A percentile compares a stretch with the other conserved stretches of the same genome.
These are phyloP conservation scores for Phoronis australis DNA, from an alignment of 2,888 invertebrate species.

Conservation along the genomic window DNA sequence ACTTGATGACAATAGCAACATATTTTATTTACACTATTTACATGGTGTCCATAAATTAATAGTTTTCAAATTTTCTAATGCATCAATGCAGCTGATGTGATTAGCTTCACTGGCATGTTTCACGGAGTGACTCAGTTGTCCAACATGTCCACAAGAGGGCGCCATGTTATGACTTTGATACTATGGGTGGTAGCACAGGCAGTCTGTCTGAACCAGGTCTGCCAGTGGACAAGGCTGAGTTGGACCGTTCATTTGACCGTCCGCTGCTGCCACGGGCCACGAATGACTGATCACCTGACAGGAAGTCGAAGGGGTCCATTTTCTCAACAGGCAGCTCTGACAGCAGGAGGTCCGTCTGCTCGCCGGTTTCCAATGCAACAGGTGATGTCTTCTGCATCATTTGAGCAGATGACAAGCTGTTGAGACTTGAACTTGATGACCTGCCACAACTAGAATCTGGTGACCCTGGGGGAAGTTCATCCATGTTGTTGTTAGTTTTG, in stretches of 20 bases:
- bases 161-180: not conserved
- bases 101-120: conserved; percentile 1
- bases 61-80: too few relatives aligned
- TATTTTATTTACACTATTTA: too few relatives aligned
- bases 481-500: conserved; percentile 16
- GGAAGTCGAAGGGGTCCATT: conserved; percentile 34
- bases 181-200: conserved; percentile 41
- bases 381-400: too few relatives aligned
- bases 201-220: conserved; percentile 40
- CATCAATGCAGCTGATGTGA: too few relatives aligned
- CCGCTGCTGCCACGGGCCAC: too few relatives aligned
- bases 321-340: conserved; percentile 27
- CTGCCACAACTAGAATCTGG: conserved; percentile 34
- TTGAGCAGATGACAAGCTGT: conserved; percentile 36
- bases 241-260: too few relatives aligned
- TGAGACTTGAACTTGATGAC: conserved; percentile 27
- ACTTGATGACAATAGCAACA: too few relatives aligned
- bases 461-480: conserved; percentile 13
- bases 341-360: conserved; percentile 1
- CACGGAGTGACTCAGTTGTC: too few relatives aligned
- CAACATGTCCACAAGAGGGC: too few relatives aligned
- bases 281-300: conserved; percentile 20
- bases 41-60: too few relatives aligned
- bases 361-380: not conserved
- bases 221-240: not conserved